Conservation (phyloP, 2,113 vertebrate species). For the Silurus asotus region DNA sequence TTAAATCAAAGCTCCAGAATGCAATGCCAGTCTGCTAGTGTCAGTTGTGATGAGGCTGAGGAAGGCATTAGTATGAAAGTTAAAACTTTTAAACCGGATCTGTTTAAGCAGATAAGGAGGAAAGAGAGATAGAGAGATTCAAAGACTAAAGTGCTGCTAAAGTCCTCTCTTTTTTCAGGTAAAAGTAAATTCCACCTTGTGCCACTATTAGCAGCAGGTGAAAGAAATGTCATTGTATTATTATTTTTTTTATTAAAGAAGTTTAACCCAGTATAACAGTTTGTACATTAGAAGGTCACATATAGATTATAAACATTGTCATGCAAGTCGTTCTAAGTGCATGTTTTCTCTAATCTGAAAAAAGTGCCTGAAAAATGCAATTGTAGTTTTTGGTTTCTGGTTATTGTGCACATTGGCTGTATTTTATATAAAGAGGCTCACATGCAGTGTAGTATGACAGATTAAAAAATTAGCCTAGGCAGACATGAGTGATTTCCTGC, state of each 20-base stretch:
- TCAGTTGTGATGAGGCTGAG: too few relatives aligned
- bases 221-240: background rate
- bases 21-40: too few relatives aligned
- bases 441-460: constrained; percentile 61
- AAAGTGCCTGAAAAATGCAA: background rate
- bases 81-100: background rate
- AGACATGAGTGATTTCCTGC: constrained; percentile 71
- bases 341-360: background rate
- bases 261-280: background rate
- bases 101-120: background rate
- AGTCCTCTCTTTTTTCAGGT: background rate
- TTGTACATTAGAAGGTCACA: background rate
- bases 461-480: constrained; percentile 63
- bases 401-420: constrained; percentile 25
- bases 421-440: constrained; percentile 66
- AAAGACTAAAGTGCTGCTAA: background rate
- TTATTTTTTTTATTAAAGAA: background rate
- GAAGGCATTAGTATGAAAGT: background rate
- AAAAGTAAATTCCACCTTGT: background rate
- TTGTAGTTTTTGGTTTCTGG: background rate
- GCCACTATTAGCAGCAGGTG: background rate
- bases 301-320: background rate
- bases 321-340: background rate
- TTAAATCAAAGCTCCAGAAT: too few relatives aligned
- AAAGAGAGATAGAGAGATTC: background rate